Percentiles rank a stretch among this genome's conserved stretches.
Evolutionary conservation across 2,113 vertebrate genomes (phyloP).

Genomic region (Callopanchax toddi): DNA sequence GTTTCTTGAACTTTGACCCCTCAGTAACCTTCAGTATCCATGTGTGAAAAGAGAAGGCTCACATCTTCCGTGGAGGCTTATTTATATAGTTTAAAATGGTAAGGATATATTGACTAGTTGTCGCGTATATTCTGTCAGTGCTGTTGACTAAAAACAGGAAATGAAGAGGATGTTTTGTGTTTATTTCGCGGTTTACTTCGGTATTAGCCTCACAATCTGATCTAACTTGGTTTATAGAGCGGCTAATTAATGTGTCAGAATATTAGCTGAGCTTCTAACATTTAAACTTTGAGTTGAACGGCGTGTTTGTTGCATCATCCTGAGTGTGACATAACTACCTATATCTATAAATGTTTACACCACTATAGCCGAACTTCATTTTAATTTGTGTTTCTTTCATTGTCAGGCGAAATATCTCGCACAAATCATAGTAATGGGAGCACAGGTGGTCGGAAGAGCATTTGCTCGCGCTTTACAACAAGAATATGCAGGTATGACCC

Average conservation of each 20-base stretch:
- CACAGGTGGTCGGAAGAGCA: conserved; percentile 93
- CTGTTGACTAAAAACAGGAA: neutral
- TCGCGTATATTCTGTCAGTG: fast-evolving
- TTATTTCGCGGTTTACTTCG: neutral
- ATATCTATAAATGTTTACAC: neutral
- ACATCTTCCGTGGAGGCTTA: neutral
- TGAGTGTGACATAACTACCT: neutral
- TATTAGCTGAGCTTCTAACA: neutral
- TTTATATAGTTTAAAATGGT: conserved; percentile 51
- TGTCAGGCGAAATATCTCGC: conserved; percentile 92
- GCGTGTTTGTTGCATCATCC: neutral
- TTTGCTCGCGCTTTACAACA: conserved; percentile 92
- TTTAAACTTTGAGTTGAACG: too few relatives aligned
- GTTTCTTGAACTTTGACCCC: conserved; percentile 60
- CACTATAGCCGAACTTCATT: neutral
- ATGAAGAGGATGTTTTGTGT: neutral
- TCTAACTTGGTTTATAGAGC: too few relatives aligned
- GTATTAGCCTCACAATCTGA: too few relatives aligned
- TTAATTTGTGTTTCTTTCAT: neutral
- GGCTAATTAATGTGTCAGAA: neutral
- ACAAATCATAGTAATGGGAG: conserved; percentile 95
- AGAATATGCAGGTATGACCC: conserved; percentile 89
- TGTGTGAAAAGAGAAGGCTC: conserved; percentile 40
- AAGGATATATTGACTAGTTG: conserved; percentile 1
- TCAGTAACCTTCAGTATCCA: conserved; percentile 67